A percentile compares a stretch with the other conserved stretches of the same genome.
Evolutionary conservation across 1,140 invertebrate species (phyloP).

Genomic region (Megathymus violae): DNA sequence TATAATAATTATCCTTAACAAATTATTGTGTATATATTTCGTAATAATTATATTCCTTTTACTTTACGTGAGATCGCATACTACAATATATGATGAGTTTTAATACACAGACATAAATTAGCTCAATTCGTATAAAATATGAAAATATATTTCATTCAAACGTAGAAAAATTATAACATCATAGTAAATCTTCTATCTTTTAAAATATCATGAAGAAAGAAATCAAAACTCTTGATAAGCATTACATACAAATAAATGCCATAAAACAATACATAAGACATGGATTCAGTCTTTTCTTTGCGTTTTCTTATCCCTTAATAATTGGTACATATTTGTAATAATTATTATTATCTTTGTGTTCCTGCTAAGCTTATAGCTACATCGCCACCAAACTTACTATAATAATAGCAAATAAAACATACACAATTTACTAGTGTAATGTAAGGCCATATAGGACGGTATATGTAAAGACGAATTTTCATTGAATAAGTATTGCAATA

Average conservation of each 20-base stretch:
- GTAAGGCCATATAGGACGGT: constrained; percentile 12
- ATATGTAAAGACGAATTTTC: background rate
- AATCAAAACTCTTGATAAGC: constrained; percentile 10
- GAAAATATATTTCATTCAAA: no score
- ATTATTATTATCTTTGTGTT: constrained; percentile 19
- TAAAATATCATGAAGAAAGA: constrained; percentile 5
- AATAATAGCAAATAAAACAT: constrained; percentile 12
- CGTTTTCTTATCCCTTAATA: constrained; percentile 29
- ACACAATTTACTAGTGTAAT: background rate
- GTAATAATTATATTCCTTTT: background rate
- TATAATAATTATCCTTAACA: no score
- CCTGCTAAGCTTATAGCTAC: constrained; percentile 8
- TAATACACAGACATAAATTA: background rate
- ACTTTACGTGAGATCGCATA: constrained; percentile 37
- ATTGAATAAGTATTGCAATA: background rate
- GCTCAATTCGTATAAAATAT: no score
- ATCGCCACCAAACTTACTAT: background rate
- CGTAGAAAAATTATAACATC: no score
- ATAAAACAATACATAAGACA: constrained; percentile 44
- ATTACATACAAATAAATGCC: constrained; percentile 40
- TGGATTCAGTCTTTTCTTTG: constrained; percentile 56
- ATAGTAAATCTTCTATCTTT: no score
- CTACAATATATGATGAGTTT: constrained; percentile 18
- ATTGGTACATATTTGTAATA: constrained; percentile 17
- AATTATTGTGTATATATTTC: background rate